Conservation (phyloP, 2,888 invertebrate species). For the Orthosia gothica region DNA sequence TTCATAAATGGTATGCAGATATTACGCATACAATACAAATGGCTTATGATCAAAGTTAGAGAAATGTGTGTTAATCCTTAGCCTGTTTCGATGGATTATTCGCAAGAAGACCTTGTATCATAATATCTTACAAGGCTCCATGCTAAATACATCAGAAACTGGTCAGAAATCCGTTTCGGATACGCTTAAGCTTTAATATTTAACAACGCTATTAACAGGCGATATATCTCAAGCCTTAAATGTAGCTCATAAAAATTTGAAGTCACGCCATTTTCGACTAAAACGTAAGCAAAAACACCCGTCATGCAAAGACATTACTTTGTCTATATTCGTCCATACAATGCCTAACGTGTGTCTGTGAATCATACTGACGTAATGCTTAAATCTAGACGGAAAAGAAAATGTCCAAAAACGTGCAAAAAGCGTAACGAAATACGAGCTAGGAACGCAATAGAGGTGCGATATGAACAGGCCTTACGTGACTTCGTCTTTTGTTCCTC, state of each 20-base stretch:
- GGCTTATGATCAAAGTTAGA: slow-evolving; percentile 31
- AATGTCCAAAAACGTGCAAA: slow-evolving; percentile 75
- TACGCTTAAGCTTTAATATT: slow-evolving; percentile 19
- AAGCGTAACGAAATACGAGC: slow-evolving; percentile 72
- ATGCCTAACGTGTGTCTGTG: slow-evolving; percentile 71
- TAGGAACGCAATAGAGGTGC: slow-evolving; percentile 71
- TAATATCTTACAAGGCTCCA: slow-evolving; percentile 39
- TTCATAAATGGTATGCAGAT: slow-evolving; percentile 49
- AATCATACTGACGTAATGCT: slow-evolving; percentile 77
- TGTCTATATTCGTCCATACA: slow-evolving; percentile 49
- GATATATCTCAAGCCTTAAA: slow-evolving; percentile 54
- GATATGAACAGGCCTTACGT: slow-evolving; percentile 83
- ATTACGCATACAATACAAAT: slow-evolving; percentile 53
- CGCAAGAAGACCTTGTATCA: slow-evolving; percentile 27
- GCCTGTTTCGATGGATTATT: slow-evolving; percentile 31
- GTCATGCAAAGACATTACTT: slow-evolving; percentile 54
- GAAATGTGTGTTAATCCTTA: slow-evolving; percentile 46
- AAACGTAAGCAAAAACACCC: slow-evolving; percentile 52
- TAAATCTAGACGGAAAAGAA: slow-evolving; percentile 63
- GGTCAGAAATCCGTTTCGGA: slow-evolving; percentile 8
- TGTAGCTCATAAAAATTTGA: slow-evolving; percentile 26
- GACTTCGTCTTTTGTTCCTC: slow-evolving; percentile 76
- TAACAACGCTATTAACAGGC: slow-evolving; percentile 39
- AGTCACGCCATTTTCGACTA: slow-evolving; percentile 42
- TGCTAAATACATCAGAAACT: slow-evolving; percentile 13